Evolutionary conservation across 2,797 vertebrate genomes (phyloP).

Genomic region (Cheracebus regulus): DNA sequence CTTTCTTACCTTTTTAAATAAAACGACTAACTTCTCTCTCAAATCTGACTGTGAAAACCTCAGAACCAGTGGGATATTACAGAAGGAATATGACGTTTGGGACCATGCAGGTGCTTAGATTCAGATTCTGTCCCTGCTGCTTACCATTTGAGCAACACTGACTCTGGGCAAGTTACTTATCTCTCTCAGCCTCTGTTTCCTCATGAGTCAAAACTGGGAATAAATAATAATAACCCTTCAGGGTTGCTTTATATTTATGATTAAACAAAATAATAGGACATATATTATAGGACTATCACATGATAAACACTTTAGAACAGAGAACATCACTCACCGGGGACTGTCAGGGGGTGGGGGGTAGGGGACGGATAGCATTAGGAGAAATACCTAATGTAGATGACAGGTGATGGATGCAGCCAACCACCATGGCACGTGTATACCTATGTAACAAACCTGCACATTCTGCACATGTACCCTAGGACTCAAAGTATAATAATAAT

Average conservation of each 20-base stretch:
- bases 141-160: not conserved
- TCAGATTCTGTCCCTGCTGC: not conserved
- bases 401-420: too few relatives aligned
- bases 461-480: too few relatives aligned
- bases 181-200: not conserved
- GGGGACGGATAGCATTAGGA: too few relatives aligned
- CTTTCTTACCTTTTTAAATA: not conserved
- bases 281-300: not conserved
- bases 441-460: too few relatives aligned
- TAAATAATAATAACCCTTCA: not conserved
- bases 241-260: not conserved
- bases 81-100: not conserved
- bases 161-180: not conserved
- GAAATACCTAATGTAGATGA: too few relatives aligned
- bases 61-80: not conserved
- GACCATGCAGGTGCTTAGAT: not conserved
- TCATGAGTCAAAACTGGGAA: not conserved
- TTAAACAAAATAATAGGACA: not conserved
- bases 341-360: too few relatives aligned
- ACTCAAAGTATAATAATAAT: too few relatives aligned
- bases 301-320: not conserved
- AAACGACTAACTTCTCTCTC: not conserved
- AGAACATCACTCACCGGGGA: not conserved
- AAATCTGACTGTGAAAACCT: not conserved
- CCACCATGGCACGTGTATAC: too few relatives aligned